Evolutionary conservation across 2,797 vertebrate genomes (phyloP).

Genomic region (Vireo griseus): DNA sequence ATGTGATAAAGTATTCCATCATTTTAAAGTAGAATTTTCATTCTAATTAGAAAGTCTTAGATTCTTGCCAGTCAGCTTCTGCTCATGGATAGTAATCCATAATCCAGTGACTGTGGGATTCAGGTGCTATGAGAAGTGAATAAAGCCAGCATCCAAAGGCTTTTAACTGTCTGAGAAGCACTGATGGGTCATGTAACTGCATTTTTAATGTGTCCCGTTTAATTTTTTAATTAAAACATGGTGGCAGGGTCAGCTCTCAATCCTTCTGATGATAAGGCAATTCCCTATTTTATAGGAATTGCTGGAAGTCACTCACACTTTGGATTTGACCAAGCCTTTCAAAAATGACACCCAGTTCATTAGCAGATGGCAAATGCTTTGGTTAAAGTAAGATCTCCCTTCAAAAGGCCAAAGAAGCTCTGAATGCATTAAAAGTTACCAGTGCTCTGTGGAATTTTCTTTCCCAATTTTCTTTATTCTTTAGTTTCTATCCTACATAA

Average conservation of each 20-base stretch:
- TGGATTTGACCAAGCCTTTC: neutral
- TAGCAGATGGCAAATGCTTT: neutral
- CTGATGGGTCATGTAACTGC: neutral
- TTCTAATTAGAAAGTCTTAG: neutral
- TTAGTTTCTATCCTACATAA: neutral
- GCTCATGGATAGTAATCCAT: neutral
- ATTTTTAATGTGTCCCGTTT: neutral
- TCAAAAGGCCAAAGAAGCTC: neutral
- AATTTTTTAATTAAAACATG: neutral
- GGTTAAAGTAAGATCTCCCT: neutral
- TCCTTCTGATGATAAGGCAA: neutral
- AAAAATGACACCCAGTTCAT: neutral
- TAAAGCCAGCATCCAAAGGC: neutral
- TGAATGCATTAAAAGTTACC: neutral
- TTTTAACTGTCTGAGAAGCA: neutral
- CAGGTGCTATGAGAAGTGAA: neutral
- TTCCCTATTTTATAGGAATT: neutral
- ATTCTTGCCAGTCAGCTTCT: neutral
- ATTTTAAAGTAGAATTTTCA: slow-evolving; percentile 6
- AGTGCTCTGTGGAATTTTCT: neutral
- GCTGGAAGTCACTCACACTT: neutral
- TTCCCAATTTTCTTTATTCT: neutral
- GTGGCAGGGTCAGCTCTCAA: neutral
- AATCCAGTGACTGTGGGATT: neutral
- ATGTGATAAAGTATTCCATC: neutral